Base-by-base conservation (phyloP, 2,797 vertebrate genomes). In the Valencia hispanica region DNA sequence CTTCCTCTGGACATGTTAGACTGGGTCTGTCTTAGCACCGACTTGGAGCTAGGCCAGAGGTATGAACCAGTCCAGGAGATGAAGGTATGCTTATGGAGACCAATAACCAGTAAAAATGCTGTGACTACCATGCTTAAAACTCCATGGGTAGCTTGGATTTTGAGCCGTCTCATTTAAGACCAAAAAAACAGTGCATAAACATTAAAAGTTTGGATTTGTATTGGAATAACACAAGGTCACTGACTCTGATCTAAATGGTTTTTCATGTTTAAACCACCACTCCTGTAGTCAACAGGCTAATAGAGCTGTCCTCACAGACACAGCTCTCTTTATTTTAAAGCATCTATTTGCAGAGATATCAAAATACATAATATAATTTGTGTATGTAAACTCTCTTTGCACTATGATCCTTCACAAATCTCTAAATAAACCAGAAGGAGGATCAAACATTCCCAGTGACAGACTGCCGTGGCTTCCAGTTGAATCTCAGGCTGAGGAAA, bases 271-370 rank as follows among this genome's bases (percentile, higher is more conserved):
- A 66, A 41, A 7, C 39, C 63, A 43, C 36, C 39, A 66, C 1
- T 17, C 4, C 65, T 17, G 5, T 57, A 4, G 53, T 57, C 10
- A 55, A 4, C 9, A 10, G 51, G 51, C 51, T 25, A 25, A 51
- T 9, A 9, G 22, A 53, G 50, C 20, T 51, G 18, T 6, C 9
- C 34, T 61, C 59, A 34, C 15, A 61, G 59, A 61, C 32, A 61
- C 17, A 61, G 34, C 59, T 34, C 15, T 59, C 17, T 61, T 3
- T 12, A 18, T 61, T 39, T 9, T 39, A 39, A 36, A 65, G 22
- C 36, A 66, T 66, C 22, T 66, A 22, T 66, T 66, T 66, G 11
- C 63, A 41, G 63, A 41, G 36, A 66, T 66, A 66, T 66, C 22
- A n/a, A 41, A 39, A 41, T n/a, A 66, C 36, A 66, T 66, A 41